Evolutionary conservation across 2,888 invertebrate genomes (phyloP), one percentile per base, ranked within the genome.

Genomic region (Odontomyia ornata): DNA sequence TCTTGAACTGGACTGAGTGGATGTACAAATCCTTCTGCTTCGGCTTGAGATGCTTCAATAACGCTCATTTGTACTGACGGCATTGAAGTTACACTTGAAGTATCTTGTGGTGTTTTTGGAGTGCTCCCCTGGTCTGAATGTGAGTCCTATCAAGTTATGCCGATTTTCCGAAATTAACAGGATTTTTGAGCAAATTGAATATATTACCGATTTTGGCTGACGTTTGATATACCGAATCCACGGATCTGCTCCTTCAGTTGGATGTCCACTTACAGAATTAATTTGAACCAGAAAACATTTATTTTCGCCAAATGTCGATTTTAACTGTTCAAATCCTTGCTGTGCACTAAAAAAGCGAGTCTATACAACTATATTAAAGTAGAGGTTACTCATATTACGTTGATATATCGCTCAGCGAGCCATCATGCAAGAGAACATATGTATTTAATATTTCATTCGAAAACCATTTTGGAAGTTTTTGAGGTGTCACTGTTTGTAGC

Each of bases 241-340:
- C 18, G 93, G 93, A 88, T 98, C 97, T 11, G 93, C 92, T 83
- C 92, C 86, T 84, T 91, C 90, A 78, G 87, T 84, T 65, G 89
- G 88, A 71, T 88, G 87, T 21, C 89, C 89, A 71, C 89, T 90
- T 81, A 92, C 90, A 0, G 98, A 97, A 88, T 98, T 99, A 80
- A 98, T 93, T 85, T 93, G 91, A 77, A 99, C 88, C 82, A 98
- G 89, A 85, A 97, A 97, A 86, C 98, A 98, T 84, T 93, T 93
- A 82, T 91, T 90, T 47, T 91, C 90, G 13, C 98, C 98, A 88
- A 95, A 98, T 15, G 93, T 92, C 73, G 93, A 91, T 87, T 96
- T 95, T 85, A 99, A 90, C 80, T 91, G 91, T 82, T 95, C 94
- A 88, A 94, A 97, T 76, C 93, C 89, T 80, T 92, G 90, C 83